Percentiles rank a stretch among this genome's conserved stretches.
phyloP scores from a whole-genome alignment of 2,888 invertebrate genomes.

The Thecophora atra region DNA sequence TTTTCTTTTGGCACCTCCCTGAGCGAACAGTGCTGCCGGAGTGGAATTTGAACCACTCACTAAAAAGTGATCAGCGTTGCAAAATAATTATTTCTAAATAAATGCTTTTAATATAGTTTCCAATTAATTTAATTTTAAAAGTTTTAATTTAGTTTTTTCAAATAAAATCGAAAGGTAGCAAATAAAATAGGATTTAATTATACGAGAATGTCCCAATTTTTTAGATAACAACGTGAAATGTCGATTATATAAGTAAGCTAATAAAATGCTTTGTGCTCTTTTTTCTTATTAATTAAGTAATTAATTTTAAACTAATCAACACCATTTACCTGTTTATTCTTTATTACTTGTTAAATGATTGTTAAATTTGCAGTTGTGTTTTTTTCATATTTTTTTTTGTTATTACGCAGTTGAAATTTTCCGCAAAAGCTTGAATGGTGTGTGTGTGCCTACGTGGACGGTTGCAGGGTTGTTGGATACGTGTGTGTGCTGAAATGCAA shows the following conservation, averaged over 20 bases:
- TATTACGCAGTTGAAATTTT: constrained; percentile 17
- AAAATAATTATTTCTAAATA: too few relatives aligned
- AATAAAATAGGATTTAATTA: background rate
- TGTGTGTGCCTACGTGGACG: too few relatives aligned
- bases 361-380: constrained; percentile 14
- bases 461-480: too few relatives aligned
- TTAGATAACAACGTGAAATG: background rate
- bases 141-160: background rate
- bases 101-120: too few relatives aligned
- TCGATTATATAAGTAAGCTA: background rate
- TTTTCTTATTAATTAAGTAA: background rate
- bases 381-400: constrained; percentile 16
- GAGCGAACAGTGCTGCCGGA: too few relatives aligned
- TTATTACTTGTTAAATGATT: constrained; percentile 14
- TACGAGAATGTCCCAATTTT: background rate
- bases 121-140: too few relatives aligned
- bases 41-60: too few relatives aligned
- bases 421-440: constrained; percentile 23
- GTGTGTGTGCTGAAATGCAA: constrained; percentile 10
- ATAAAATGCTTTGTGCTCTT: background rate
- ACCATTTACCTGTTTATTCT: constrained; percentile 33
- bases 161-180: background rate
- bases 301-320: constrained; percentile 6
- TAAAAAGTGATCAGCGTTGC: too few relatives aligned
- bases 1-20: too few relatives aligned